A percentile compares a stretch with the other conserved stretches of the same genome.
Conservation (phyloP, 2,113 vertebrate species). For the Oncorhynchus tshawytscha region DNA sequence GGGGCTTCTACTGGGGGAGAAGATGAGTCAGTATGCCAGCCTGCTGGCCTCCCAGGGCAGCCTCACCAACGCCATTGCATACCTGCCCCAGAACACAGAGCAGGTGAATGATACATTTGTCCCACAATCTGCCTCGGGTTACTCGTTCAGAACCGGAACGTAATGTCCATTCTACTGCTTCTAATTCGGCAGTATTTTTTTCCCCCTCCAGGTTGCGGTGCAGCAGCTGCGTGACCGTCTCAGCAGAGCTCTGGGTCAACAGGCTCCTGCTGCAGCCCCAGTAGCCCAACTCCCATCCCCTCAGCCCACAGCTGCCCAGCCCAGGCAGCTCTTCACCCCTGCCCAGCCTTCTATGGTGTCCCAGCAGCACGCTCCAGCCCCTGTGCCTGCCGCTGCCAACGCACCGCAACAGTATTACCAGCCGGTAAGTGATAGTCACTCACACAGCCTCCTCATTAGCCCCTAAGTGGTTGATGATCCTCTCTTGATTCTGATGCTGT, state of each 20-base stretch:
- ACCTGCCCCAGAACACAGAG: slow-evolving; percentile 83
- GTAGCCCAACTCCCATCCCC: slow-evolving; percentile 36
- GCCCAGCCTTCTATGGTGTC: slow-evolving; percentile 48
- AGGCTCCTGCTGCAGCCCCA: slow-evolving; percentile 43
- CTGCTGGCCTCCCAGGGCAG: slow-evolving; percentile 93
- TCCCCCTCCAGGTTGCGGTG: slow-evolving; percentile 71
- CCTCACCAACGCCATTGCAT: slow-evolving; percentile 86
- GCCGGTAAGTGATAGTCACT: slow-evolving; percentile 50
- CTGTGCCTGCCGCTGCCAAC: slow-evolving; percentile 28
- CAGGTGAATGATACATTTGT: slow-evolving; percentile 70
- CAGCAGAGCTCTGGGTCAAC: slow-evolving; percentile 82
- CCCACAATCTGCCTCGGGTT: background rate
- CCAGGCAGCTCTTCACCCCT: slow-evolving; percentile 26
- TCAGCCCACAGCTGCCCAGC: slow-evolving; percentile 49
- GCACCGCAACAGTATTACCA: slow-evolving; percentile 70
- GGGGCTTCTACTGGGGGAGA: slow-evolving; percentile 83
- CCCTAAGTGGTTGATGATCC: background rate
- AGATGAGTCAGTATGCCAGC: slow-evolving; percentile 91
- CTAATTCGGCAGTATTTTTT: background rate
- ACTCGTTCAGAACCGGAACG: background rate
- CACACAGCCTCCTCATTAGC: slow-evolving; percentile 34
- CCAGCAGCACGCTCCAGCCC: slow-evolving; percentile 34
- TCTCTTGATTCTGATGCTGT: too few species aligned
- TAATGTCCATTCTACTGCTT: background rate
- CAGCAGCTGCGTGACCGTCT: slow-evolving; percentile 86